Percentiles rank a stretch among this genome's conserved stretches.
phyloP scores from a whole-genome alignment of 2,888 invertebrate species.

The Eilema depressum region DNA sequence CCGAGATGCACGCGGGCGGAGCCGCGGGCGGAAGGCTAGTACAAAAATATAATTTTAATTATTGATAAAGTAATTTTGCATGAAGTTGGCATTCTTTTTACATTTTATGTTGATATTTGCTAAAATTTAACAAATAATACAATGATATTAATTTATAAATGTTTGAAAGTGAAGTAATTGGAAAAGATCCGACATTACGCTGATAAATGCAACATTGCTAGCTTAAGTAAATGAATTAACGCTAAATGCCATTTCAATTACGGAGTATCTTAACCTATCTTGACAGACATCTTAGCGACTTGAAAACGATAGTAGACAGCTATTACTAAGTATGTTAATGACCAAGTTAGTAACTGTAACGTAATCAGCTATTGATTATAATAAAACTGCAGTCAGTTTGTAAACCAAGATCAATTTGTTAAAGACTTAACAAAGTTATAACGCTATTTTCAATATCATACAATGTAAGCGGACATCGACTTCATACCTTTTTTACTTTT shows the following conservation, averaged over 20 bases:
- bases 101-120: too few species aligned
- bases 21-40: too few species aligned
- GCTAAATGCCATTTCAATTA: constrained; percentile 15
- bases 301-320: background rate
- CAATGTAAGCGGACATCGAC: too few species aligned
- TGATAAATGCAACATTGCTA: constrained; percentile 8
- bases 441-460: too few species aligned
- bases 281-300: constrained; percentile 5
- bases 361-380: background rate
- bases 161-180: background rate
- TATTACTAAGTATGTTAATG: constrained; percentile 8
- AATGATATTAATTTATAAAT: too few species aligned
- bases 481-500: too few species aligned
- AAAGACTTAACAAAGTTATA: background rate
- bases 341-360: background rate
- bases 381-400: background rate
- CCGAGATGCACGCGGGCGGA: too few species aligned
- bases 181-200: background rate
- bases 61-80: too few species aligned
- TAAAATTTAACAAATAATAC: too few species aligned
- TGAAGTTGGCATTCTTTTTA: too few species aligned
- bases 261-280: constrained; percentile 5
- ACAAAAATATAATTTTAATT: too few species aligned
- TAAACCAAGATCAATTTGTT: background rate
- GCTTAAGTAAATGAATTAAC: constrained; percentile 6